Evolutionary conservation across 2,888 invertebrate genomes (phyloP), one percentile per base, ranked within the genome.

Genomic region (Agonum fuliginosum): DNA sequence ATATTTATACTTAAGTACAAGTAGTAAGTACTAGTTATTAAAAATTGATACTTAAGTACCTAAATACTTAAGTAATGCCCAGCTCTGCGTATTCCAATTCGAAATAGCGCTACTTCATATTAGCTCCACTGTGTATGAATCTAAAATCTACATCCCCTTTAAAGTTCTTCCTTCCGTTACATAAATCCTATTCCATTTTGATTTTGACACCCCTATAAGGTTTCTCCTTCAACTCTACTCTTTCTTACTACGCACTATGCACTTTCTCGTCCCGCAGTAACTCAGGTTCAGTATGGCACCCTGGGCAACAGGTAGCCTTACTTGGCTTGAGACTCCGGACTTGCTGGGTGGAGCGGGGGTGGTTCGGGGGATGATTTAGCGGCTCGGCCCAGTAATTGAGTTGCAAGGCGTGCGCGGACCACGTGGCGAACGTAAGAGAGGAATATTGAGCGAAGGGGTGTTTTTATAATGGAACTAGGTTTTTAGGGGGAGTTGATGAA

Each of bases 391-490:
- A 51, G 54, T 72, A 72, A 72, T 72, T 72, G 72, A 72, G 72
- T 72, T 72, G 72, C 72, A 54, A 72, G 72, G 37, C 72, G 54
- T 54, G 72, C 72, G 37, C 54, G 17, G 27, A 54, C 54, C 54
- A 54, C 54, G 54, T 54, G 54, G 22, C n/a, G 12, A 1, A n/a
- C n/a, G n/a, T n/a, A n/a, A n/a, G n/a, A n/a, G n/a, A 17, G 46
- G 5, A 12, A 46, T 46, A 17, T 12, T 46, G 46, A 46, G 17
- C 14, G 12, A 46, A 6, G 17, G 46, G 12, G 12, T 17, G 10
- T 37, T n/a, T n/a, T 37, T 37, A 10, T 37, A 37, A 46, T 46
- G 46, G 17, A 46, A 46, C 17, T 1, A 8, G 46, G 46, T 1
- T 20, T 46, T 17, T 12, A 17, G 14, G 46, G 14, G 17, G 6